Base-by-base conservation (phyloP, 2,113 vertebrate genomes). In the Boleophthalmus pectinirostris region DNA sequence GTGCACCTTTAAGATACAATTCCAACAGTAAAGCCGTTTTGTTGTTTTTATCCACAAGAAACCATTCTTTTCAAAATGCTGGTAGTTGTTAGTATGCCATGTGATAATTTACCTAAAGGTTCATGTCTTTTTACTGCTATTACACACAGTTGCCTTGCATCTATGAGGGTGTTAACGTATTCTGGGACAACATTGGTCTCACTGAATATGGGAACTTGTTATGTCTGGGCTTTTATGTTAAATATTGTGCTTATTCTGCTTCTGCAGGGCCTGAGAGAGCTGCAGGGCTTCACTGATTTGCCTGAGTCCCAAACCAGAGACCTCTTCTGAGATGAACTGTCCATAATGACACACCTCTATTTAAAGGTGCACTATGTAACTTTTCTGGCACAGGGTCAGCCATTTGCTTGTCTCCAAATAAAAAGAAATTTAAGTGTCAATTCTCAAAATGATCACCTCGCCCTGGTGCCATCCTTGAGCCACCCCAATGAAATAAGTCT, bases 281-380 rank as follows among this genome's bases (percentile, higher is more conserved):
- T 97, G 43, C 96, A 97, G 80, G 94, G 93, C 5, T 84, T 96
- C 33, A 75, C 81, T 0, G 93, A 94, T 57, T 79, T 91, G 13
- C 91, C 94, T 0, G 71, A 85, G 35, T 80, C 68, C 47, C 68
- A 33, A 24, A 82, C 76, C n/a, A 83, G 85, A 88, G 89, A 93
- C 0, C 66, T 90, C 21, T 74, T 83, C 29, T 91, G 58, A 61
- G 14, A 33, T 7, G 7, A 33, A 54, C n/a, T 10, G n/a, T 21
- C 1, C 56, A 24, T 15, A 23, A 58, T 23, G 56, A 58, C 56
- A 54, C 2, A 8, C 51, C 51, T 53, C 49, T 53, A 9, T 53
- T 53, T 53, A n/a, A 53, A 20, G 49, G 20, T 54, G 20, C 51
- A n/a, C 8, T 9, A 54, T 54, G 51, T 54, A 20, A 53, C 49